Base-by-base conservation (phyloP, 1,140 invertebrate genomes). In the Drosophila arizonae region DNA sequence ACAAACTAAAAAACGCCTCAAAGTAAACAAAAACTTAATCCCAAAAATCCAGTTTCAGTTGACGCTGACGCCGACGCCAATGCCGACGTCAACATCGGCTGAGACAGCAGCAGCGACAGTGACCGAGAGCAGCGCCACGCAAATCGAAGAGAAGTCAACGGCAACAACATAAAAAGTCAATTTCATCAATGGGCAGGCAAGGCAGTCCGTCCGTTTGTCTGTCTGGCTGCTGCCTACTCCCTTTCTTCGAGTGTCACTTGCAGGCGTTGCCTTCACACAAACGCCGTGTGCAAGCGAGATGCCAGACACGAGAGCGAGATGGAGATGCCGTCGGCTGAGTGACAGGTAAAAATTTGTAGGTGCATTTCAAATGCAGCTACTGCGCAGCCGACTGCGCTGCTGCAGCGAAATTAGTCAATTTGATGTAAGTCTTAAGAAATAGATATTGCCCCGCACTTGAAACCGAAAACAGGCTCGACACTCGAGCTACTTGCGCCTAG, bases 11-110 rank as follows among this genome's bases (percentile, higher is more conserved):
- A 90, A 88, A 90, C 76, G 60, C 62, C 76, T 72, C 72, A 85
- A 82, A 88, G 88, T 89, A 90, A 90, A 90, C 88, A 90, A 90
- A 88, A 90, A 89, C 89, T 90, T 90, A 90, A 89, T 89, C 84
- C 88, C 70, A 90, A 90, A 89, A 89, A 79, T 90, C 84, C 88
- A 90, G 88, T 87, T 82, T 57, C 67, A 79, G 71, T 68, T 50
- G 46, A 58, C 52, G 45, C 9, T 50, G 46, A 58, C 52, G 45
- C 9, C 55, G 39, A 68, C 80, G 64, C 43, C 55, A 28, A 68
- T 77, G 64, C 43, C 30, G 60, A 50, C 76, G 61, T 39, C 60
- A 28, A 48, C 81, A 26, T 30, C 50, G 51, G 36, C 71, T 2
- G 43, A 50, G 36, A 24, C 64, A 54, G 26, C 62, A 48, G 17